A percentile compares a stretch with the other conserved stretches of the same genome.
Conservation (phyloP, 2,113 vertebrate species). For the Neoarius graeffei region DNA sequence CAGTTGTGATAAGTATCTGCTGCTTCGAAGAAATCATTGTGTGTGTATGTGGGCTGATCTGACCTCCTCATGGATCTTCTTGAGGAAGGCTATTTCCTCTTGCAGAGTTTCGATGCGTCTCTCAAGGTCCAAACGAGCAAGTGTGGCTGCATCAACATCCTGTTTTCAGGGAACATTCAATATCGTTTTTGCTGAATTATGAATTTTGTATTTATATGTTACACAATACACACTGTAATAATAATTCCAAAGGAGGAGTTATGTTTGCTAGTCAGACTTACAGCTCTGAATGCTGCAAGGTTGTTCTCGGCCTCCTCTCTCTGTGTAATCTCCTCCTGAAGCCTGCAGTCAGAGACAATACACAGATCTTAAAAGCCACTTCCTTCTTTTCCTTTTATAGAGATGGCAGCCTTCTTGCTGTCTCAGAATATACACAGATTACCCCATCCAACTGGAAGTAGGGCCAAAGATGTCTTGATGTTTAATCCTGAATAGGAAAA, state of each 20-base stretch:
- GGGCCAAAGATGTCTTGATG: conserved; percentile 3
- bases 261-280: conserved; percentile 65
- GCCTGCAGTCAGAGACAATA: conserved; percentile 62
- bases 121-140: conserved; percentile 90
- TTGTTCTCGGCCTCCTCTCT: conserved; percentile 93
- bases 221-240: not conserved
- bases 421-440: conserved; percentile 5
- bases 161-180: conserved; percentile 48
- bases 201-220: not conserved
- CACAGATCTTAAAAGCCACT: conserved; percentile 6
- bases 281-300: conserved; percentile 87
- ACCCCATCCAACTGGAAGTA: not conserved
- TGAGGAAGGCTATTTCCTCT: conserved; percentile 94
- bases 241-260: not conserved
- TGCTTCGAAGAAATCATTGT: not conserved
- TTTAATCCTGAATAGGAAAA: conserved; percentile 42
- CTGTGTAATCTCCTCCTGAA: conserved; percentile 89
- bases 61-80: conserved; percentile 92
- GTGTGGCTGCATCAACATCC: conserved; percentile 91
- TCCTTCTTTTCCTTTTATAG: conserved; percentile 73
- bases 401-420: conserved; percentile 6
- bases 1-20: not conserved
- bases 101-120: conserved; percentile 91
- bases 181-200: not conserved
- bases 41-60: not conserved